These are phyloP conservation scores for Triops longicaudatus DNA, from an alignment of 1,140 invertebrate genomes.

Conservation along the genomic window DNA sequence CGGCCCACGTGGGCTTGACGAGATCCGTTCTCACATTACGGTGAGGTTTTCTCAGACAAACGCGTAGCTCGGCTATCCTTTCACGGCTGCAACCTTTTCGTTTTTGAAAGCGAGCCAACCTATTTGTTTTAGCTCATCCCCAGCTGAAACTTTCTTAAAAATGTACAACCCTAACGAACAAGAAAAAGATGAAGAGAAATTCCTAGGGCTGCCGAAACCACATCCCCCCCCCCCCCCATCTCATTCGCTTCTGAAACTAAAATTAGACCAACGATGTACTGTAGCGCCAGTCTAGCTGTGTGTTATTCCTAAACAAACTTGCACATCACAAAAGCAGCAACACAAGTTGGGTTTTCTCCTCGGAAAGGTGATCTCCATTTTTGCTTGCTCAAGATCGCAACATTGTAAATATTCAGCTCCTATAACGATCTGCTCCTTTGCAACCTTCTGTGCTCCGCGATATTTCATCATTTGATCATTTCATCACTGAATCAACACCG, in stretches of 20 bases:
- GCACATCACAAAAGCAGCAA: neutral
- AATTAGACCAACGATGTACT: neutral
- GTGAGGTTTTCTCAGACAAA: neutral
- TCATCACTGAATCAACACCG: neutral
- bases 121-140: too few relatives aligned
- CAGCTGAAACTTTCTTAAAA: too few relatives aligned
- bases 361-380: neutral
- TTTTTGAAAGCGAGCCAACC: too few relatives aligned
- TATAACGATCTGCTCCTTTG: neutral
- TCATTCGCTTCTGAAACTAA: neutral
- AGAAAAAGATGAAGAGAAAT: too few relatives aligned
- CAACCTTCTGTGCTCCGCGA: too few relatives aligned
- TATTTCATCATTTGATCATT: neutral
- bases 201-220: too few relatives aligned
- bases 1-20: neutral
- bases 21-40: neutral
- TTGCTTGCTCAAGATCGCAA: neutral
- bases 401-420: neutral
- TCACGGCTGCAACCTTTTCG: neutral
- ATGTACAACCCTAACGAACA: too few relatives aligned
- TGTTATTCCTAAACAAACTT: slow-evolving; percentile 13
- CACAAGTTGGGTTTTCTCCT: neutral
- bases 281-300: neutral
- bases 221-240: neutral
- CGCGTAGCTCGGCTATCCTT: neutral